phyloP scores from a whole-genome alignment of 2,888 invertebrate species.

The Megastigmus dorsalis region DNA sequence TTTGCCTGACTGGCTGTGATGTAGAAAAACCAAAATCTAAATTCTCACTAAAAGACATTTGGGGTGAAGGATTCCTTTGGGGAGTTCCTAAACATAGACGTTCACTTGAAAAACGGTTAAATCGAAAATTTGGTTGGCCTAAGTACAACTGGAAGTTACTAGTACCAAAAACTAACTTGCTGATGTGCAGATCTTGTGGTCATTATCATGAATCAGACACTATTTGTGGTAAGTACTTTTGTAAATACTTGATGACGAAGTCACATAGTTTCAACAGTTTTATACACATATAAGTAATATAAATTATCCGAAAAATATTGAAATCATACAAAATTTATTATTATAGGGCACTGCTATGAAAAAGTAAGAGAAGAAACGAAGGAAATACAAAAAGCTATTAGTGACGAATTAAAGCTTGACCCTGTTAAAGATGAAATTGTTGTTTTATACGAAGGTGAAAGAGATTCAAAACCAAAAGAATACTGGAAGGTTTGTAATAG shows the following conservation, averaged over 20 bases:
- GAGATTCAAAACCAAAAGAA: constrained; percentile 75
- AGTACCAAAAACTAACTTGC: constrained; percentile 83
- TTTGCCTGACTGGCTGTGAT: constrained; percentile 20
- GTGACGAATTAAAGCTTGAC: constrained; percentile 80
- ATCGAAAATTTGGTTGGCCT: constrained; percentile 83
- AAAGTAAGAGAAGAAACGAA: constrained; percentile 88
- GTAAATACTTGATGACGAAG: neutral
- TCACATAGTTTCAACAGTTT: neutral
- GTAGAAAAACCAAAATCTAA: neutral
- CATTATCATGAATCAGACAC: constrained; percentile 86
- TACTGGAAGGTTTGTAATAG: constrained; percentile 71
- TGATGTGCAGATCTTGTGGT: constrained; percentile 88
- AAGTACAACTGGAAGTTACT: constrained; percentile 83
- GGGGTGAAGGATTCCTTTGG: constrained; percentile 86
- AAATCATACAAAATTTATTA: neutral
- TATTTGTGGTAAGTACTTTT: constrained; percentile 84
- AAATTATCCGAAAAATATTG: no score
- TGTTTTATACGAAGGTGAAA: constrained; percentile 90
- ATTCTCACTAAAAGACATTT: constrained; percentile 79
- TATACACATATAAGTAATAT: no score
- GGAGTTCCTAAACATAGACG: constrained; percentile 88
- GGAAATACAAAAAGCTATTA: constrained; percentile 85
- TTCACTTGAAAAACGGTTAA: constrained; percentile 83
- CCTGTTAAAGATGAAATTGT: constrained; percentile 90
- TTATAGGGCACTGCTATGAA: constrained; percentile 87